phyloP scores from a whole-genome alignment of 2,113 vertebrate species.

The Dasypus novemcinctus region DNA sequence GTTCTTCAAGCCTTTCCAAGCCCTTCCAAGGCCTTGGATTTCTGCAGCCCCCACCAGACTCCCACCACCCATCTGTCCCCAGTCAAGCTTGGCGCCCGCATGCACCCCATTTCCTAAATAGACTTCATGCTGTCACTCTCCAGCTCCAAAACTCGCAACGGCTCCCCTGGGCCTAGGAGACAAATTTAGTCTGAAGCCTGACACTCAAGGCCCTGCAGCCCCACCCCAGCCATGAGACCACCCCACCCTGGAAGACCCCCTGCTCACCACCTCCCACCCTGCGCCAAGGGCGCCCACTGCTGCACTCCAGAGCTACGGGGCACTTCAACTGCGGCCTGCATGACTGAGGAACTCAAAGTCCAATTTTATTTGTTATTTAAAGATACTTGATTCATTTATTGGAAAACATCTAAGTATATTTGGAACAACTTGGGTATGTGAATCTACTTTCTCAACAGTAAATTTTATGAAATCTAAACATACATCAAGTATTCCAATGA shows the following conservation, averaged over 20 bases:
- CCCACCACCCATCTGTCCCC: background rate
- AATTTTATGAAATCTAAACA: background rate
- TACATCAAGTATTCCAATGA: background rate
- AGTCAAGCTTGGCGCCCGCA: background rate
- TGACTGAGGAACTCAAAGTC: background rate
- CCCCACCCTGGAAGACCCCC: background rate
- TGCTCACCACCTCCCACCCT: rapidly evolving
- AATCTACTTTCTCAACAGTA: background rate
- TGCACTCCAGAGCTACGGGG: background rate
- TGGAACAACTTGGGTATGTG: background rate
- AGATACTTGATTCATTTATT: background rate
- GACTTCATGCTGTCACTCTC: background rate
- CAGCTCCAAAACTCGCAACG: background rate
- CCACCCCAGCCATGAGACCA: background rate
- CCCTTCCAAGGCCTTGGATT: rapidly evolving
- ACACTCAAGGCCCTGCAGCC: background rate
- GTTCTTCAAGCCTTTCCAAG: background rate
- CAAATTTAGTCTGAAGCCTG: background rate
- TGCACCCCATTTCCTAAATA: background rate
- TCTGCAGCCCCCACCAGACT: background rate
- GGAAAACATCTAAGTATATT: background rate
- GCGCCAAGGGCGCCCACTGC: background rate
- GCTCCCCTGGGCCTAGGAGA: background rate
- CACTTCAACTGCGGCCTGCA: too few relatives aligned
- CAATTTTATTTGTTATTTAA: background rate